Conservation (phyloP, 2,888 invertebrate genomes). For the Lordiphosa fenestrarum region DNA sequence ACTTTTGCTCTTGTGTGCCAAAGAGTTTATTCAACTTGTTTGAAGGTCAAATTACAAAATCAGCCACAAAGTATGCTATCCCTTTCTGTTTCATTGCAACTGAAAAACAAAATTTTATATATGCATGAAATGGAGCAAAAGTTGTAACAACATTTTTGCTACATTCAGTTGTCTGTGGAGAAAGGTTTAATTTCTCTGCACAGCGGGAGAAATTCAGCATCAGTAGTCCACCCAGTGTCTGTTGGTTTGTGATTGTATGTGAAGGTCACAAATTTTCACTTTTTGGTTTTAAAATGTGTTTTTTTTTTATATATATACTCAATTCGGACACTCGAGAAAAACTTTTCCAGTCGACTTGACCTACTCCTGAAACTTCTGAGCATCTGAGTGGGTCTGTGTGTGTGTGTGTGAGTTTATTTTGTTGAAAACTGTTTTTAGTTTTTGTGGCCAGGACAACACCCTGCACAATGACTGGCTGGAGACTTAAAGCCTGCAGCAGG, state of each 20-base stretch:
- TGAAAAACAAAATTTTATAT: constrained; percentile 36
- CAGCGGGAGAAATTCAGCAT: constrained; percentile 3
- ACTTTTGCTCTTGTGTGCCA: constrained; percentile 16
- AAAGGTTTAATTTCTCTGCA: constrained; percentile 18
- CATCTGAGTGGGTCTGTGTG: constrained; percentile 1
- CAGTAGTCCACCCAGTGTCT: constrained; percentile 4
- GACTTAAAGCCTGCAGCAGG: too few species aligned
- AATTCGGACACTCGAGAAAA: constrained; percentile 31
- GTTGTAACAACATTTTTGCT: constrained; percentile 61
- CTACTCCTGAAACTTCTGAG: constrained; percentile 34
- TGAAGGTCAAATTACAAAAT: constrained; percentile 58
- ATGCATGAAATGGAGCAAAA: constrained; percentile 63
- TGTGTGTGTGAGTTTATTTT: constrained; percentile 8
- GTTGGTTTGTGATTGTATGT: constrained; percentile 13
- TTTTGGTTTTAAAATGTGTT: constrained; percentile 38
- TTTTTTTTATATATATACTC: constrained; percentile 23
- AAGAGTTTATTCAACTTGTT: constrained; percentile 45
- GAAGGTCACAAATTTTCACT: constrained; percentile 35
- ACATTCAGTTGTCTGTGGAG: constrained; percentile 13
- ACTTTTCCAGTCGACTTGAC: constrained; percentile 63
- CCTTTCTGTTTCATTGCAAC: constrained; percentile 5
- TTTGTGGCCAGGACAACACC: background rate
- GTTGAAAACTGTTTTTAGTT: constrained; percentile 10
- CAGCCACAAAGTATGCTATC: constrained; percentile 23
- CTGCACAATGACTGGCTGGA: too few species aligned